phyloP scores from a whole-genome alignment of 2,113 vertebrate species.

The Leptobrachium leishanense region DNA sequence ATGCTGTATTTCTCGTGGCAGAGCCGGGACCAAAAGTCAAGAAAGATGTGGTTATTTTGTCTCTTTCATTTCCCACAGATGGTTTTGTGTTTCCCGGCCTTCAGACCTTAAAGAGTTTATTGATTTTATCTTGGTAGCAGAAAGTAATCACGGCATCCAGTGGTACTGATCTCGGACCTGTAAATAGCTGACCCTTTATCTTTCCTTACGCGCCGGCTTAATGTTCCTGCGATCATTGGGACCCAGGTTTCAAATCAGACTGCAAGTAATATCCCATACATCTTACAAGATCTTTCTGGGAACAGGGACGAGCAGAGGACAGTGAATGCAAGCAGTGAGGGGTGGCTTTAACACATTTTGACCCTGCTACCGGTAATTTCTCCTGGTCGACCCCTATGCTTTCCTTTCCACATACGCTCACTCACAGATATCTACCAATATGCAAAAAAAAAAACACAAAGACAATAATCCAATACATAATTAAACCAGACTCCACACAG shows the following conservation, averaged over 20 bases:
- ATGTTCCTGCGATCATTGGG: conserved; percentile 4
- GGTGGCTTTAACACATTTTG: too few species aligned
- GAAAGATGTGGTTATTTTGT: conserved; percentile 34
- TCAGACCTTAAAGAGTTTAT: conserved; percentile 41
- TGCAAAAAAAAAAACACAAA: too few species aligned
- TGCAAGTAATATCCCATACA: background rate
- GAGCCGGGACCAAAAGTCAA: background rate
- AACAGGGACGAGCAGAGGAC: too few species aligned
- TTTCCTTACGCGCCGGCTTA: conserved; percentile 10
- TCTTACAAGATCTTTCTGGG: background rate
- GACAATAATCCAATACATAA: too few species aligned
- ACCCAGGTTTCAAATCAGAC: background rate
- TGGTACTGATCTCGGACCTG: conserved; percentile 20
- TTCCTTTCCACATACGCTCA: too few species aligned
- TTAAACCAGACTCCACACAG: too few species aligned
- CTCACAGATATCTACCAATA: too few species aligned
- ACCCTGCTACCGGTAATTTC: too few species aligned
- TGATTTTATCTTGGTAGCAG: conserved; percentile 34
- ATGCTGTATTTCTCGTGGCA: background rate
- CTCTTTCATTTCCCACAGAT: conserved; percentile 9
- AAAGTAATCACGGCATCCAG: conserved; percentile 37
- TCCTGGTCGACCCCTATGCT: too few species aligned
- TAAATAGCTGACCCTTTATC: conserved; percentile 23
- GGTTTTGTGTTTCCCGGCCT: conserved; percentile 34
- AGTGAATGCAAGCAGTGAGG: background rate